A percentile compares a stretch with the other conserved stretches of the same genome.
Evolutionary conservation across 2,113 vertebrate species (phyloP).

Genomic region (Pleuronectes platessa): DNA sequence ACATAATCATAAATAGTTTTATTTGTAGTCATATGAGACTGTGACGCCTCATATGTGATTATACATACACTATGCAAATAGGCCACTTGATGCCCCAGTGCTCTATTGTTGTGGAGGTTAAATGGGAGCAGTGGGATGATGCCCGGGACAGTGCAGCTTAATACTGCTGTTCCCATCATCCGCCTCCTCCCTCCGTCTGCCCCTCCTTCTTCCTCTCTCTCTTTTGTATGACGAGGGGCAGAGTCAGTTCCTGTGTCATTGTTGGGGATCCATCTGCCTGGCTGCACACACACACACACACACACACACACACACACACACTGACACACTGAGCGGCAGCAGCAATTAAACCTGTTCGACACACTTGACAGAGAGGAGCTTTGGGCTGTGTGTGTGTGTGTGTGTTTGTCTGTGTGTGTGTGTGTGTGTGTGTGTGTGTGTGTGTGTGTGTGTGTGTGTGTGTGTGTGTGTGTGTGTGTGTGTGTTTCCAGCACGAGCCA

Average conservation of each 20-base stretch:
- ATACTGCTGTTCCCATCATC: constrained; percentile 45
- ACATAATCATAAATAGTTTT: background rate
- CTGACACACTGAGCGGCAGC: constrained; percentile 17
- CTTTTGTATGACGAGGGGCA: constrained; percentile 49
- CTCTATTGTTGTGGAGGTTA: constrained; percentile 47
- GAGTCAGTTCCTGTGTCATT: constrained; percentile 80
- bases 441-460: no score
- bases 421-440: no score
- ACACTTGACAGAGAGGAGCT: constrained; percentile 66
- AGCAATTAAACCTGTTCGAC: constrained; percentile 78
- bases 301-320: constrained; percentile 43
- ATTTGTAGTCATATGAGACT: background rate
- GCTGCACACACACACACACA: constrained; percentile 29
- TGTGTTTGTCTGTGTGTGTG: no score
- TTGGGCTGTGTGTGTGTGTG: constrained; percentile 17
- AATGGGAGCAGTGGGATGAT: constrained; percentile 41
- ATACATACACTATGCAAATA: constrained; percentile 44
- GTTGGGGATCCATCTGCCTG: constrained; percentile 77
- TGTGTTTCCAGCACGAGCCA: constrained; percentile 69
- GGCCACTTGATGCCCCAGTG: constrained; percentile 37
- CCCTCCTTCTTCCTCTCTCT: constrained; percentile 49
- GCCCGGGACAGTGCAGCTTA: constrained; percentile 35
- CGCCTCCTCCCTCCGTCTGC: constrained; percentile 6
- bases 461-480: no score
- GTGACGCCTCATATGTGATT: constrained; percentile 22